phyloP scores from a whole-genome alignment of 2,797 vertebrate species.

The Meda fulgida region DNA sequence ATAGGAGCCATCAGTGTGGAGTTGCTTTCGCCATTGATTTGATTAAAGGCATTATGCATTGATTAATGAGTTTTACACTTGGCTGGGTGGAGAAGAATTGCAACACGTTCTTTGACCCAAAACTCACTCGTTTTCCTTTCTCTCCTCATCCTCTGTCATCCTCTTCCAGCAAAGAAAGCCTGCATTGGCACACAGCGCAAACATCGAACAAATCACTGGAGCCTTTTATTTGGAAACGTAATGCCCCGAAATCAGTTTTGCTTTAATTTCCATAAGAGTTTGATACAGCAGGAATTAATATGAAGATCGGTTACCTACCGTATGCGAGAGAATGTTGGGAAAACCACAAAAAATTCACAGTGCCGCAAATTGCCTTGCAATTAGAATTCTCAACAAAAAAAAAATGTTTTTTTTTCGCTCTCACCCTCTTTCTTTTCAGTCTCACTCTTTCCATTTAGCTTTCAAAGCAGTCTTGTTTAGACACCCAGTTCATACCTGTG shows the following conservation, averaged over 20 bases:
- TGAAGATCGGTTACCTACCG: conserved; percentile 71
- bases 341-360: conserved; percentile 70
- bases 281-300: conserved; percentile 70
- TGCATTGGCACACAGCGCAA: conserved; percentile 68
- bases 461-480: conserved; percentile 40
- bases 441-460: conserved; percentile 45
- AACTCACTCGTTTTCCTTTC: conserved; percentile 75
- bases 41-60: conserved; percentile 98
- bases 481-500: conserved; percentile 74
- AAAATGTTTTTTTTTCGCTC: conserved; percentile 65
- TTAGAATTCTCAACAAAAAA: conserved; percentile 76
- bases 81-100: conserved; percentile 96
- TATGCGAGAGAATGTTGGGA: conserved; percentile 69
- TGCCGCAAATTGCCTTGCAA: conserved; percentile 74
- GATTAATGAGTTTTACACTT: conserved; percentile 99
- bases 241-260: conserved; percentile 72
- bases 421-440: conserved; percentile 63
- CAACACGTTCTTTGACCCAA: conserved; percentile 83
- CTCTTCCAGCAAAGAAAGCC: conserved; percentile 62
- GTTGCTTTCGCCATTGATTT: conserved; percentile 90
- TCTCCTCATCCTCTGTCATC: conserved; percentile 77
- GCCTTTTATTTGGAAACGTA: no score
- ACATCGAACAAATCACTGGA: conserved; percentile 76
- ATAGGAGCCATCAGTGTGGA: conserved; percentile 76
- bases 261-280: conserved; percentile 78